Evolutionary conservation across 1,140 invertebrate genomes (phyloP).

Genomic region (Trichonephila clavata): DNA sequence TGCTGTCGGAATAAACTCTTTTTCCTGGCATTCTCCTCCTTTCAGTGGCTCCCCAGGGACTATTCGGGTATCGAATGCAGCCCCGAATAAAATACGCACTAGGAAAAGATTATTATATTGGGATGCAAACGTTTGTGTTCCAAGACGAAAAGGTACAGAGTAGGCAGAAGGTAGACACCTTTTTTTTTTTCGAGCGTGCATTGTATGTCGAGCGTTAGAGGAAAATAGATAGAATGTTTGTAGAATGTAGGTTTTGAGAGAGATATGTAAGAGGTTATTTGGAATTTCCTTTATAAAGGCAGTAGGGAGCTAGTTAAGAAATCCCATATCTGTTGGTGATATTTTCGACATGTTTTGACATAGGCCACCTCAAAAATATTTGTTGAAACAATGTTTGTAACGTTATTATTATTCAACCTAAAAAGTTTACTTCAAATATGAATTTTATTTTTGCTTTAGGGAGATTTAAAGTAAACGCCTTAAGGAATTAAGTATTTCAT

Average conservation of each 20-base stretch:
- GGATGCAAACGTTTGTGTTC: slow-evolving; percentile 13
- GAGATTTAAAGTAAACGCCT: too few relatives aligned
- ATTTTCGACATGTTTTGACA: too few relatives aligned
- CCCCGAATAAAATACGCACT: neutral
- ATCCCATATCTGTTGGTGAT: too few relatives aligned
- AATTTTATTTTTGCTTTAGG: too few relatives aligned
- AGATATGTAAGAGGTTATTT: too few relatives aligned
- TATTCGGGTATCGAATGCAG: neutral
- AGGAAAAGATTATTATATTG: slow-evolving; percentile 16
- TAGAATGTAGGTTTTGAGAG: neutral
- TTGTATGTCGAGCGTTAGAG: neutral
- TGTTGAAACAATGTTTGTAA: too few relatives aligned
- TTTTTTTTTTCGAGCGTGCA: neutral
- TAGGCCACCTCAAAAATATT: too few relatives aligned
- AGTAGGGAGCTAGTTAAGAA: too few relatives aligned
- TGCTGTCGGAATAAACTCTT: neutral
- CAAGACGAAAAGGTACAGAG: neutral
- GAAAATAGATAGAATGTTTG: neutral
- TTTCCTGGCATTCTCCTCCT: neutral
- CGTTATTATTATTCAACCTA: too few relatives aligned
- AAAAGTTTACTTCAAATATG: too few relatives aligned
- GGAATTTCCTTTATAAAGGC: too few relatives aligned
- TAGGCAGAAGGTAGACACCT: neutral
- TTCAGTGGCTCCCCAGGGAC: neutral
- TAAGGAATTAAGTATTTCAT: too few relatives aligned